phyloP scores from a whole-genome alignment of 1,140 invertebrate genomes.

The Galleria mellonella region DNA sequence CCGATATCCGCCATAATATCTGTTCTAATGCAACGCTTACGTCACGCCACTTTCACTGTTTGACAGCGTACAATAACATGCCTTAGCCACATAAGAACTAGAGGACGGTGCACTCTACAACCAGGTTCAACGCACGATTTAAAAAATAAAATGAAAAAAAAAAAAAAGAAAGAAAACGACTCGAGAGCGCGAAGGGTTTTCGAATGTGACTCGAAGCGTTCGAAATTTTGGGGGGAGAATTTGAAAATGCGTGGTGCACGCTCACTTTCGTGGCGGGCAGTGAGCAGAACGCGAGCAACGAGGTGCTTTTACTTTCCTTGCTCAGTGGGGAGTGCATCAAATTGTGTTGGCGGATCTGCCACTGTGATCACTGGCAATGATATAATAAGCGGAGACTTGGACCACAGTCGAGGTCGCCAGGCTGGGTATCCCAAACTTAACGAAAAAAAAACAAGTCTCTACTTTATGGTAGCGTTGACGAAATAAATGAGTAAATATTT shows the following conservation, averaged over 20 bases:
- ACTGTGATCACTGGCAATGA: conserved; percentile 24
- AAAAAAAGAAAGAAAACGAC: conserved; percentile 14
- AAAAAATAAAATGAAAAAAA: conserved; percentile 25
- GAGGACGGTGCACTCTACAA: conserved; percentile 39
- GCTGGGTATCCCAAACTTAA: neutral
- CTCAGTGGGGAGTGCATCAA: conserved; percentile 47
- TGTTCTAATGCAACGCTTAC: conserved; percentile 57
- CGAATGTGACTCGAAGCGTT: conserved; percentile 9
- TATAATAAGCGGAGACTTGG: conserved; percentile 7
- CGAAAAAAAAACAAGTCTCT: no score
- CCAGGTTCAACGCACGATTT: conserved; percentile 48
- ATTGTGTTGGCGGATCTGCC: conserved; percentile 18
- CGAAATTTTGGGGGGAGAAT: conserved; percentile 42
- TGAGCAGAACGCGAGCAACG: conserved; percentile 37
- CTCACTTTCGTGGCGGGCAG: conserved; percentile 50
- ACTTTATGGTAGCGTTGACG: no score
- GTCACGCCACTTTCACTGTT: conserved; percentile 64
- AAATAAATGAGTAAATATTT: no score
- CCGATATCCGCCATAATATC: conserved; percentile 51
- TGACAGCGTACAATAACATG: conserved; percentile 30
- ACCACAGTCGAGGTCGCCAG: conserved; percentile 13
- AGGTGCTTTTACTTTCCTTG: conserved; percentile 61
- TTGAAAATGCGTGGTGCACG: conserved; percentile 47
- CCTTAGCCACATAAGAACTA: conserved; percentile 56
- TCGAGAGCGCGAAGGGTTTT: conserved; percentile 15